Percentiles rank a stretch among this genome's conserved stretches.
phyloP scores from a whole-genome alignment of 1,140 invertebrate genomes.

The Thalassaphorura encarpata region DNA sequence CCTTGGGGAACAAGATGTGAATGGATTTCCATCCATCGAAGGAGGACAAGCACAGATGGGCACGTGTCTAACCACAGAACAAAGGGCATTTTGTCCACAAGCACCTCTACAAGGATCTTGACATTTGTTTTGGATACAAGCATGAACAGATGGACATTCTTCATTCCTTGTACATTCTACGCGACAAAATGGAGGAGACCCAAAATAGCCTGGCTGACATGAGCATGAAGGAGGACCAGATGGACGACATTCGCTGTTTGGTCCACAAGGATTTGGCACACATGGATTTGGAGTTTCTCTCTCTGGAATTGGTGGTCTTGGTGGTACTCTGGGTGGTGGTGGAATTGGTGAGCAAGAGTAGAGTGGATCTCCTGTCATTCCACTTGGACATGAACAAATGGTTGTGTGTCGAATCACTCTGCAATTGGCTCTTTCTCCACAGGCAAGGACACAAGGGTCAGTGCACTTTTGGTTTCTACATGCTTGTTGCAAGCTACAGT shows the following conservation, averaged over 20 bases:
- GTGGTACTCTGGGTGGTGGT: background rate
- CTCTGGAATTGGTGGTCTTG: background rate
- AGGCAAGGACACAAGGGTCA: slow-evolving; percentile 57
- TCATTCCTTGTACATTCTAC: slow-evolving; percentile 50
- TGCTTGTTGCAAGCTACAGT: slow-evolving; percentile 47
- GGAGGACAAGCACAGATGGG: slow-evolving; percentile 53
- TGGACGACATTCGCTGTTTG: slow-evolving; percentile 68
- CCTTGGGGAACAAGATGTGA: slow-evolving; percentile 43
- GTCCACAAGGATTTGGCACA: slow-evolving; percentile 49
- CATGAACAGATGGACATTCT: background rate
- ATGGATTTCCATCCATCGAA: background rate
- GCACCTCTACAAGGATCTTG: slow-evolving; percentile 49
- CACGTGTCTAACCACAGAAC: slow-evolving; percentile 56
- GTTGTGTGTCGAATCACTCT: slow-evolving; percentile 57
- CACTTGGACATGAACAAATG: slow-evolving; percentile 44
- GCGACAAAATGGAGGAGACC: slow-evolving; percentile 48
- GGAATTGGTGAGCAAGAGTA: slow-evolving; percentile 50
- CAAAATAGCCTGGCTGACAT: slow-evolving; percentile 60
- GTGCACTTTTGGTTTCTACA: slow-evolving; percentile 54
- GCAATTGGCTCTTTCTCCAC: slow-evolving; percentile 60
- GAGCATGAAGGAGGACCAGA: slow-evolving; percentile 66
- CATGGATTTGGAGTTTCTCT: slow-evolving; percentile 14
- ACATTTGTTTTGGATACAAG: background rate
- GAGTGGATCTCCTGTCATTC: slow-evolving; percentile 63
- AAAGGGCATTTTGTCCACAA: slow-evolving; percentile 55